Percentiles rank a stretch among this genome's conserved stretches.
Conservation (phyloP, 2,113 vertebrate genomes). For the Chunga burmeisteri region DNA sequence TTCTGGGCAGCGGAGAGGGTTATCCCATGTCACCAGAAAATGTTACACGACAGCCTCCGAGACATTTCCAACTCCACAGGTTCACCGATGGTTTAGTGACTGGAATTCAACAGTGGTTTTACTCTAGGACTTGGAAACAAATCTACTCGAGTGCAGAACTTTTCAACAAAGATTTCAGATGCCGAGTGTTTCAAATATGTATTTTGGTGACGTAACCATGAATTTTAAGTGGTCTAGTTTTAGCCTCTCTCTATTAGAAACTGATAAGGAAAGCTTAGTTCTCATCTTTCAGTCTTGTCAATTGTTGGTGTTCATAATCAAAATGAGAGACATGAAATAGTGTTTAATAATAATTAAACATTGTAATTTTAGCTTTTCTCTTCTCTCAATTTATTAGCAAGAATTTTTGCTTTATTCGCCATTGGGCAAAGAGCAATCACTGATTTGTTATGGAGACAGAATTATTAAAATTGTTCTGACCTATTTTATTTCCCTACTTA, state of each 20-base stretch:
- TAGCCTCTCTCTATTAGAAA: neutral
- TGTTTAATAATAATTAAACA: neutral
- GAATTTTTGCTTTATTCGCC: neutral
- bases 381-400: neutral
- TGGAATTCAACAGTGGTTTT: neutral
- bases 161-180: neutral
- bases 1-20: neutral
- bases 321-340: neutral
- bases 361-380: neutral
- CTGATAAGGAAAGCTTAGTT: neutral
- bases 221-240: neutral
- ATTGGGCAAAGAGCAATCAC: neutral
- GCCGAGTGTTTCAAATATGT: neutral
- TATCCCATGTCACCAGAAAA: neutral
- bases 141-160: neutral
- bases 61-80: neutral
- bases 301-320: neutral
- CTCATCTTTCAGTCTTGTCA: neutral
- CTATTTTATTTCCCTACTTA: neutral
- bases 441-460: neutral
- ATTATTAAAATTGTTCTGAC: neutral
- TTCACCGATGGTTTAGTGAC: neutral
- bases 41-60: neutral
- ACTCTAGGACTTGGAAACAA: neutral
- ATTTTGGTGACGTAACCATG: neutral